Conservation (phyloP, 1,140 invertebrate species). For the Aporrectodea caliginosa region DNA sequence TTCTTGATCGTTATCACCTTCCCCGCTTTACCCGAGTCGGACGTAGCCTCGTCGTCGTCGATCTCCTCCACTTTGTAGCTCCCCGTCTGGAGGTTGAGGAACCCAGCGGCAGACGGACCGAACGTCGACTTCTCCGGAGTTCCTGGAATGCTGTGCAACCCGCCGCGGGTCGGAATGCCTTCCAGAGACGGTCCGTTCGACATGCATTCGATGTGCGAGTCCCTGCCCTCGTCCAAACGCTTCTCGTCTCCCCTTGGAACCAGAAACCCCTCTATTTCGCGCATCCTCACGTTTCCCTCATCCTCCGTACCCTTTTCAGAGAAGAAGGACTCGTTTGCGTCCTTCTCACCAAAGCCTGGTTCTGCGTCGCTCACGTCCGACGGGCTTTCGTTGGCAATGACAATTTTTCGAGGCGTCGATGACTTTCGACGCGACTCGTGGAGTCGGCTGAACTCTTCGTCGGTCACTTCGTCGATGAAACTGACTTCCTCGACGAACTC, state of each 20-base stretch:
- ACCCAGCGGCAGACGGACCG: not conserved
- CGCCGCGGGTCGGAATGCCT: too few relatives aligned
- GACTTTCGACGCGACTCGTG: constrained; percentile 25
- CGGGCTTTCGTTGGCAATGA: not conserved
- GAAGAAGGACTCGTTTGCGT: not conserved
- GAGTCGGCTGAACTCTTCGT: constrained; percentile 11
- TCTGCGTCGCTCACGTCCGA: not conserved
- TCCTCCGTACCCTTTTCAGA: not conserved
- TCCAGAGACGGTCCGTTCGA: not conserved
- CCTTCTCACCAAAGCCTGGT: not conserved
- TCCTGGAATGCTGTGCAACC: not conserved
- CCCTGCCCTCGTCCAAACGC: not conserved
- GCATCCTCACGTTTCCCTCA: not conserved
- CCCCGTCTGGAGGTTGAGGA: constrained; percentile 21
- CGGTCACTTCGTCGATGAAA: not conserved
- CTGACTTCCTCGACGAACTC: not conserved
- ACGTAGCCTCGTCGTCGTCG: constrained; percentile 11
- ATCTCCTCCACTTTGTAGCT: constrained; percentile 23
- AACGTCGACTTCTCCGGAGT: not conserved
- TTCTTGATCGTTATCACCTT: constrained; percentile 28
- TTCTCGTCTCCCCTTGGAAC: not conserved
- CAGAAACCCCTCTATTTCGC: not conserved
- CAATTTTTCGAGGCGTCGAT: constrained; percentile 24
- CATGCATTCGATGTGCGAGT: not conserved
- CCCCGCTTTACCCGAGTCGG: not conserved